A percentile compares a stretch with the other conserved stretches of the same genome.
Evolutionary conservation across 2,113 vertebrate genomes (phyloP).

Genomic region (Anas platyrhynchos): DNA sequence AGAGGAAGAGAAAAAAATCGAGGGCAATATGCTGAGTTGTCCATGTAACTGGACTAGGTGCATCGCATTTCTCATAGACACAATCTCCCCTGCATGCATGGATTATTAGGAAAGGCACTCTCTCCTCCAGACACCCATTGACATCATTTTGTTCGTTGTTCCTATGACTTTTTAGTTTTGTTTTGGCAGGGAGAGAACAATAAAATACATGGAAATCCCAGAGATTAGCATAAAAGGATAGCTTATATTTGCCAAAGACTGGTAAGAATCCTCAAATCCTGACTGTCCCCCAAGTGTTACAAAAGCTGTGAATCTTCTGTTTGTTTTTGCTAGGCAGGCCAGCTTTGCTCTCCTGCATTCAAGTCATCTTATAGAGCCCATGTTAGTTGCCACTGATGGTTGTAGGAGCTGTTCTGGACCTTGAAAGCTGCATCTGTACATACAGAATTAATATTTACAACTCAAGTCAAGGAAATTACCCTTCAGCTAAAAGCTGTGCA

Average conservation of each 20-base stretch:
- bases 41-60: not conserved
- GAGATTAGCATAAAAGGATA: not conserved
- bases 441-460: not conserved
- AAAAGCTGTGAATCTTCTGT: not conserved
- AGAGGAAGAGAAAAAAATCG: not conserved
- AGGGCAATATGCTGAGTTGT: not conserved
- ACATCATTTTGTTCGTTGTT: not conserved
- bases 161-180: not conserved
- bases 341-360: not conserved
- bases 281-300: not conserved
- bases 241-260: not conserved
- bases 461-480: not conserved
- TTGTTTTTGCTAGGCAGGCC: not conserved
- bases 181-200: not conserved
- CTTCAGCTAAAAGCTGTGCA: not conserved
- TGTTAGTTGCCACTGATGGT: not conserved
- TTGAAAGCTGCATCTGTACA: not conserved
- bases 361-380: no score
- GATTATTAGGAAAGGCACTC: not conserved
- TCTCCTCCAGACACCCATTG: not conserved
- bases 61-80: not conserved
- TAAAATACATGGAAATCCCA: not conserved
- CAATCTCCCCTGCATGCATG: not conserved
- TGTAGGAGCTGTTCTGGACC: not conserved
- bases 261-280: not conserved